These are phyloP conservation scores for Lepidonotus clava DNA, from an alignment of 2,888 invertebrate genomes.

Conservation along the genomic window DNA sequence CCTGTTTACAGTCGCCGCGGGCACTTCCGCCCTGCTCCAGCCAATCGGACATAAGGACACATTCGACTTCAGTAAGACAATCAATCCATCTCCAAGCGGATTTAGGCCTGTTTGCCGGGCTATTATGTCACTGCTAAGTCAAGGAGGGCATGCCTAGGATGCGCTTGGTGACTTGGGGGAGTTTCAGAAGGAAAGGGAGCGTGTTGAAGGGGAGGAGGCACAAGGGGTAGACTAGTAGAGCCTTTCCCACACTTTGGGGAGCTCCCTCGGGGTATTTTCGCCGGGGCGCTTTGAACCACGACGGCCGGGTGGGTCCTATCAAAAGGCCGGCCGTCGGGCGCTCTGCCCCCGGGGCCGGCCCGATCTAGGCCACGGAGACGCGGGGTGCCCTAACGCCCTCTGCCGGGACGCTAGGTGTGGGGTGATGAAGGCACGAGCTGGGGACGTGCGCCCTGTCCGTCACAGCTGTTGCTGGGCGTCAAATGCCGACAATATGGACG, in stretches of 20 bases:
- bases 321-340: neutral
- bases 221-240: too few relatives aligned
- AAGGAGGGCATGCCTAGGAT: too few relatives aligned
- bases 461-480: neutral
- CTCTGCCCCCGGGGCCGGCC: neutral
- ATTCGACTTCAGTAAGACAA: too few relatives aligned
- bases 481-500: too few relatives aligned
- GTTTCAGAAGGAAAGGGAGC: neutral
- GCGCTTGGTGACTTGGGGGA: too few relatives aligned
- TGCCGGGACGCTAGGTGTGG: neutral
- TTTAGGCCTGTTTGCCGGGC: too few relatives aligned
- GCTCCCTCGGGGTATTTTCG: conserved; percentile 33
- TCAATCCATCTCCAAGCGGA: too few relatives aligned
- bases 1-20: neutral
- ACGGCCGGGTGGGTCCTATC: conserved; percentile 37
- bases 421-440: neutral
- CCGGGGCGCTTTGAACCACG: conserved; percentile 27
- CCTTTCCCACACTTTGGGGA: conserved; percentile 20
- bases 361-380: neutral
- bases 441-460: neutral
- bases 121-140: too few relatives aligned
- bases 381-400: neutral
- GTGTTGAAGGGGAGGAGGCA: conserved; percentile 1
- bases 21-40: neutral
- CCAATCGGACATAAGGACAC: too few relatives aligned